These are phyloP conservation scores for Malthinus seriepunctatus DNA, from an alignment of 2,888 invertebrate species.

Conservation along the genomic window DNA sequence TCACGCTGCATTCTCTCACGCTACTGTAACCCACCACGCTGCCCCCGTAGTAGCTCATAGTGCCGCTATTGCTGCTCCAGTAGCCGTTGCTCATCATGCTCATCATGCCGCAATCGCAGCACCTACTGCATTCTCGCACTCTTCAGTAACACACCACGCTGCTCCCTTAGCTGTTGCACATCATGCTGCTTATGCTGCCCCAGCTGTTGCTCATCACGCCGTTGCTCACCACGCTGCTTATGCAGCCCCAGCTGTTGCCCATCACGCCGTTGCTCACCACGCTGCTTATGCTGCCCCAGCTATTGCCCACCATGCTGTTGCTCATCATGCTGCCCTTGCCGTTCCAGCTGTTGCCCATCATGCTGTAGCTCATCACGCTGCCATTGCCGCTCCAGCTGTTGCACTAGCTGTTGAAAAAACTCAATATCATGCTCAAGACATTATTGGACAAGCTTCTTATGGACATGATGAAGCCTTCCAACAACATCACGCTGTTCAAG, in stretches of 20 bases:
- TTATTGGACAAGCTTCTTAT: constrained; percentile 51
- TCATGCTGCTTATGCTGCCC: neutral
- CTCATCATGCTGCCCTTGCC: constrained; percentile 35
- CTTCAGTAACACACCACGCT: neutral
- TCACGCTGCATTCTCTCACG: neutral
- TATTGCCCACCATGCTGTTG: constrained; percentile 20
- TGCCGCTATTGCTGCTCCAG: neutral
- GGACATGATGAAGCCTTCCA: constrained; percentile 52
- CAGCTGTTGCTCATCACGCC: neutral
- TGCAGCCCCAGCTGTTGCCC: constrained; percentile 48
- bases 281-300: constrained; percentile 3
- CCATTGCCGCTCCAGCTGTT: constrained; percentile 37
- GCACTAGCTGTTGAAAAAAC: constrained; percentile 43
- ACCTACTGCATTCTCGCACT: neutral
- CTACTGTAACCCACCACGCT: constrained; percentile 2
- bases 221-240: constrained; percentile 7
- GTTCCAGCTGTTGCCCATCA: constrained; percentile 31
- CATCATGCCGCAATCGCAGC: neutral
- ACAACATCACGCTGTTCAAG: constrained; percentile 50
- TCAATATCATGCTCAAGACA: constrained; percentile 54
- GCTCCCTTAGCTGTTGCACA: neutral
- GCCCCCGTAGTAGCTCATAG: neutral
- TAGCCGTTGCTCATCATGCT: constrained; percentile 2
- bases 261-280: neutral
- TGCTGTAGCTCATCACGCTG: constrained; percentile 18